These are phyloP conservation scores for Tachycineta bicolor DNA, from an alignment of 2,113 vertebrate genomes.

Conservation along the genomic window DNA sequence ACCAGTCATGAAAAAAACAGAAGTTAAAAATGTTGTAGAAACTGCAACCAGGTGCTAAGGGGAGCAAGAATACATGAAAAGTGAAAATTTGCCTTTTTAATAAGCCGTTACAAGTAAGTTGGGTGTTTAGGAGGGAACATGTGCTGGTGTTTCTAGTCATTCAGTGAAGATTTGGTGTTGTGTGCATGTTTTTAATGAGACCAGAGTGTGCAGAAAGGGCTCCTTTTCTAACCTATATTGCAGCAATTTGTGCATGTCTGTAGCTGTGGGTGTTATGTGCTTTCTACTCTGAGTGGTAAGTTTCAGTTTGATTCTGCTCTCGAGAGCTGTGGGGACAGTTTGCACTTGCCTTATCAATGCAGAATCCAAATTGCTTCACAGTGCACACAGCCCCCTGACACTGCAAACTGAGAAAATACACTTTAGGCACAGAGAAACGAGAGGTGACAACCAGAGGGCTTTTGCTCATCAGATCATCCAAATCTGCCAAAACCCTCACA, in stretches of 20 bases:
- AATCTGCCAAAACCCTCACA: not conserved
- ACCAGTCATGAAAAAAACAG: not conserved
- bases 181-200: conserved; percentile 35
- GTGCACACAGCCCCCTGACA: not conserved
- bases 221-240: conserved; percentile 43
- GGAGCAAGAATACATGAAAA: conserved; percentile 71
- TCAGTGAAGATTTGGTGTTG: conserved; percentile 59
- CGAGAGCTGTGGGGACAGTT: conserved; percentile 37
- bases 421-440: not conserved
- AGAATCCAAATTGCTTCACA: conserved; percentile 16
- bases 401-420: conserved; percentile 3
- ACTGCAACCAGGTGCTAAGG: conserved; percentile 68
- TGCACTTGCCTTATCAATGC: conserved; percentile 8
- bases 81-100: conserved; percentile 79
- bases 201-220: conserved; percentile 20
- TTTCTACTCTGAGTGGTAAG: conserved; percentile 76
- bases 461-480: conserved; percentile 29
- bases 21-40: conserved; percentile 57
- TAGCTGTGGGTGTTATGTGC: conserved; percentile 74
- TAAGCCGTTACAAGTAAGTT: conserved; percentile 61
- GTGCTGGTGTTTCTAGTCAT: conserved; percentile 60
- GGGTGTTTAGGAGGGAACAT: conserved; percentile 61
- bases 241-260: conserved; percentile 59
- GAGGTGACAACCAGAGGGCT: not conserved
- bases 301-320: conserved; percentile 78